Conservation (phyloP, 2,797 vertebrate genomes). For the Etheostoma perlongum region DNA sequence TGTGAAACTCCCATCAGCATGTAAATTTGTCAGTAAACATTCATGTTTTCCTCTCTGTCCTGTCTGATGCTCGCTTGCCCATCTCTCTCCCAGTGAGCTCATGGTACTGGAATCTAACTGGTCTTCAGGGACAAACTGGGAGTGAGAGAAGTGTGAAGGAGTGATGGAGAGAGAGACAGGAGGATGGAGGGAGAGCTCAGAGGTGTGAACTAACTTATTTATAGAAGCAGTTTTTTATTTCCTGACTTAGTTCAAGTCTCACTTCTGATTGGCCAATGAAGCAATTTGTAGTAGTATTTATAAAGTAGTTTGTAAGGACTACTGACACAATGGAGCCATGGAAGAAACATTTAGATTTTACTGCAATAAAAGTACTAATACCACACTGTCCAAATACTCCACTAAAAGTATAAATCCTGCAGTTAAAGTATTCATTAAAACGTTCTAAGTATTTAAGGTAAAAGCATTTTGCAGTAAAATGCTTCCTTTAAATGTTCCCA, state of each 20-base stretch:
- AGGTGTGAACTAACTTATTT: conserved; percentile 29
- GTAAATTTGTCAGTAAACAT: conserved; percentile 3
- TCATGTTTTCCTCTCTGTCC: background rate
- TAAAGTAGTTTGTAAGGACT: too few relatives aligned
- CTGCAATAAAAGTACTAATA: background rate
- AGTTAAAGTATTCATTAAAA: background rate
- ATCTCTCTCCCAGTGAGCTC: background rate
- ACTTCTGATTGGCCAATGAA: too few relatives aligned
- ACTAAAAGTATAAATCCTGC: background rate
- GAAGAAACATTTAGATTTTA: too few relatives aligned
- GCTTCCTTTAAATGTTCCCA: too few relatives aligned
- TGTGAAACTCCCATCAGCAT: background rate
- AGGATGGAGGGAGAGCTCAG: background rate
- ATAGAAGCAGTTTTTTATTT: conserved; percentile 19
- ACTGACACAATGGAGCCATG: too few relatives aligned
- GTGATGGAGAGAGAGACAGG: background rate
- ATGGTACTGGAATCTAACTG: background rate
- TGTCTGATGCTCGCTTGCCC: background rate
- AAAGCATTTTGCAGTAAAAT: too few relatives aligned
- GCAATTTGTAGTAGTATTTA: too few relatives aligned
- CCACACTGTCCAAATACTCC: background rate
- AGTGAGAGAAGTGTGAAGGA: background rate
- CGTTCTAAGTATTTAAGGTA: too few relatives aligned
- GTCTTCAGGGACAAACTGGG: background rate
- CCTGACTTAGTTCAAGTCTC: background rate